Base-by-base conservation (phyloP, 2,888 invertebrate genomes). In the Amblyjoppa proteus region DNA sequence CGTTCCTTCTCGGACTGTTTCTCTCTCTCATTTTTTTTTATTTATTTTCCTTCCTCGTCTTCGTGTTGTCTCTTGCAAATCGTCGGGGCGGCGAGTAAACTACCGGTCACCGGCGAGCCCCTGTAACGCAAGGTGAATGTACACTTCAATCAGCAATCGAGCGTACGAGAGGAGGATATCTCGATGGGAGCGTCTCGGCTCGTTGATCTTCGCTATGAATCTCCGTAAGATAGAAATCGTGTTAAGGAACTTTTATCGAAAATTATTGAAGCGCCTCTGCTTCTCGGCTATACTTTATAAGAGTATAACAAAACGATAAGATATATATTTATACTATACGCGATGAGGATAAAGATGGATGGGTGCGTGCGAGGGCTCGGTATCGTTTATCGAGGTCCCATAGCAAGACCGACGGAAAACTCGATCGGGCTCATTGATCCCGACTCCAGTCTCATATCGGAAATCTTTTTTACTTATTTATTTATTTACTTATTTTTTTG, bases 131-230 rank as follows among this genome's bases (percentile, higher is more conserved):
- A 61, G 28, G 31, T 61, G 51, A 51, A 66, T 64, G 34, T 77
- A 70, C 69, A 74, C 81, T 85, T 81, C 84, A 78, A 81, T 85
- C 84, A 70, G 73, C 78, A 74, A 85, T 85, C 84, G 64, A 81
- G 78, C 41, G 66, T 73, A 76, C 45, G 71, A 45, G 61, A 69
- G 80, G 80, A 74, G 64, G 69, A 74, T 75, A 75, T 74, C 73
- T 77, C 81, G 81, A 85, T 78, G 64, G 69, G 53, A 78, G 53
- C 84, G 81, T 85, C 78, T 81, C 84, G 84, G 45, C 81, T 85
- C 81, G 78, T 85, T 78, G 84, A 85, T 85, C 84, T 25, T 78
- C 61, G 5, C 69, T 74, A 16, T 34, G 75, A 81, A 85, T 78
- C 84, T 78, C 78, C 16, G 45, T 81, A 85, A 81, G 84, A 85